Base-by-base conservation (phyloP, 2,113 vertebrate genomes). In the Platysteira castanea region DNA sequence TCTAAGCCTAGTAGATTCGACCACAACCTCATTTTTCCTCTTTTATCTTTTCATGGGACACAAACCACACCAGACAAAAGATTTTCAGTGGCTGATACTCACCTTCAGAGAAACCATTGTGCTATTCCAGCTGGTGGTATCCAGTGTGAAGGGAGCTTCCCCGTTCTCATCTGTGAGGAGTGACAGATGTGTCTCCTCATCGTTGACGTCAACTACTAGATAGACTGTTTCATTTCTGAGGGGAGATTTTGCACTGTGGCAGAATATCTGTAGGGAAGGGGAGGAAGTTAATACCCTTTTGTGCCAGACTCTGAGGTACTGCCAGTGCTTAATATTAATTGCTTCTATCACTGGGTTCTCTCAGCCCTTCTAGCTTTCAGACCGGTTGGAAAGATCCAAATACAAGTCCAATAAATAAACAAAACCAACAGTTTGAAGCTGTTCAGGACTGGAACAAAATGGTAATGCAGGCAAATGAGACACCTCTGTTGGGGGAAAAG, bases 111-210 rank as follows among this genome's bases (percentile, higher is more conserved):
- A 89, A 84, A 97, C 81, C 56, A 84, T 12, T 0, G 68, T 71
- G 26, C 91, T 84, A 16, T 96, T 95, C 96, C 96, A 97, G 21
- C 26, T 49, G n/a, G 83, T 88, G n/a, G 97, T 97, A 56, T 97
- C 68, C 37, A 97, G 87, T 7, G 85, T 80, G 88, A 97, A 97
- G 67, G 80, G 84, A 35, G 35, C 96, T 93, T 97, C 77, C 15
- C 96, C 95, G 0, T 96, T 89, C 24, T 90, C 84, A 82, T 97
- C 91, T 8, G 97, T 97, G 69, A 93, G 18, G 28, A 96, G 37
- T 13, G 90, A 70, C 24, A 97, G 20, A 10, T 81, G 33, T 7
- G 31, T 93, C 41, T 96, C 14, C 41, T 95, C 56, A 13, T 97
- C 82, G 23, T 96, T 59, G 53, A 96, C 1, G 0, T 97, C 92